Percentiles rank a stretch among this genome's conserved stretches.
These are phyloP conservation scores for Phyllotreta cruciferae DNA, from an alignment of 2,888 invertebrate species.

Conservation along the genomic window DNA sequence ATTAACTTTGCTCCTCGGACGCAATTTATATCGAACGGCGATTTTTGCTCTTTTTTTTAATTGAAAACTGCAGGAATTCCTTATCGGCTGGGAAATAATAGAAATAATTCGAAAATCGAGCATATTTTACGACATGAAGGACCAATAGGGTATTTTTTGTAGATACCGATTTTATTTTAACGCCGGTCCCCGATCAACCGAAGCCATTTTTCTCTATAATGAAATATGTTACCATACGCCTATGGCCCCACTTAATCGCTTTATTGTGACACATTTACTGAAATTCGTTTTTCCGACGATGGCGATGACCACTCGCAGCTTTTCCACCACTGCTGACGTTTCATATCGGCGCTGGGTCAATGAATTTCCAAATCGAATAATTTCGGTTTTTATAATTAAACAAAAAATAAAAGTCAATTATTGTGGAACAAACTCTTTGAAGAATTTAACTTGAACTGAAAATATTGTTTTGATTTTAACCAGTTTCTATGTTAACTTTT, in stretches of 20 bases:
- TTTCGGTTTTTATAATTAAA: too few species aligned
- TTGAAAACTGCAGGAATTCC: too few species aligned
- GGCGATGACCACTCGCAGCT: conserved; percentile 17
- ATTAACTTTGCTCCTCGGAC: conserved; percentile 22
- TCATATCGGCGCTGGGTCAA: conserved; percentile 13
- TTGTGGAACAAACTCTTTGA: too few species aligned
- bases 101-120: too few species aligned
- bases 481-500: too few species aligned
- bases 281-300: conserved; percentile 25
- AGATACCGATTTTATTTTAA: conserved; percentile 24
- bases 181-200: conserved; percentile 12
- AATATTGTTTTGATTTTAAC: too few species aligned
- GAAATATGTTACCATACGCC: conserved; percentile 32
- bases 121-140: too few species aligned
- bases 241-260: conserved; percentile 28
- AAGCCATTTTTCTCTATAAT: conserved; percentile 22
- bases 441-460: too few species aligned
- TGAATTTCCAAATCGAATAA: conserved; percentile 1
- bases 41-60: conserved; percentile 20
- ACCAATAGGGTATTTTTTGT: neutral
- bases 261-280: conserved; percentile 31
- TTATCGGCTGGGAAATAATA: too few species aligned
- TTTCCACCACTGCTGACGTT: conserved; percentile 23
- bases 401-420: too few species aligned
- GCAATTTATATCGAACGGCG: conserved; percentile 19